Evolutionary conservation across 1,140 invertebrate species (phyloP).

Genomic region (Octopus bimaculoides): DNA sequence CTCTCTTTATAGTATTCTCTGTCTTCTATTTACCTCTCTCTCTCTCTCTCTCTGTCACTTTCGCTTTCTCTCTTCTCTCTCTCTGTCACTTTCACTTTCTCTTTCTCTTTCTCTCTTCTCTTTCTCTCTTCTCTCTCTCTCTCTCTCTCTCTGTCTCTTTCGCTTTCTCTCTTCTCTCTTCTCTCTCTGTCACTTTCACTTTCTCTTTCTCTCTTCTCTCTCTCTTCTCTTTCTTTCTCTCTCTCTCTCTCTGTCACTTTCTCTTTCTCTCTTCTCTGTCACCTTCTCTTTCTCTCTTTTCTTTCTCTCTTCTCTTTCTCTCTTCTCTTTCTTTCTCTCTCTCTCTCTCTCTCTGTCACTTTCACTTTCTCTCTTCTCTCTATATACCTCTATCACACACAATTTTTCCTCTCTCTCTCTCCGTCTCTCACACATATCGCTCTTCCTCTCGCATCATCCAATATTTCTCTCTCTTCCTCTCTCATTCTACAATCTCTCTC

Average conservation of each 20-base stretch:
- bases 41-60: too few relatives aligned
- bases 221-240: conserved; percentile 12
- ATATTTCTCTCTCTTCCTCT: conserved; percentile 11
- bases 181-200: conserved; percentile 17
- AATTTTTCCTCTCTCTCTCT: not conserved
- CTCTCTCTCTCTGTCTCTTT: not conserved
- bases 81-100: not conserved
- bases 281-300: not conserved
- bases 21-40: too few relatives aligned
- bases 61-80: conserved; percentile 13
- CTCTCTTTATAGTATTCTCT: too few relatives aligned
- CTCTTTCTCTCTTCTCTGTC: conserved; percentile 1
- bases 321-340: not conserved
- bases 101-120: conserved; percentile 2
- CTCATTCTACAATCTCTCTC: not conserved
- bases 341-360: not conserved
- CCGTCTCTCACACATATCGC: too few relatives aligned
- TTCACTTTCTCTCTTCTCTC: conserved; percentile 11
- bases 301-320: not conserved
- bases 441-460: too few relatives aligned
- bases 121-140: not conserved
- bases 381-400: not conserved
- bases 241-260: conserved; percentile 16
- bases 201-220: conserved; percentile 19
- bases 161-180: conserved; percentile 4